phyloP scores from a whole-genome alignment of 2,113 vertebrate genomes.

The Spermophilus dauricus region DNA sequence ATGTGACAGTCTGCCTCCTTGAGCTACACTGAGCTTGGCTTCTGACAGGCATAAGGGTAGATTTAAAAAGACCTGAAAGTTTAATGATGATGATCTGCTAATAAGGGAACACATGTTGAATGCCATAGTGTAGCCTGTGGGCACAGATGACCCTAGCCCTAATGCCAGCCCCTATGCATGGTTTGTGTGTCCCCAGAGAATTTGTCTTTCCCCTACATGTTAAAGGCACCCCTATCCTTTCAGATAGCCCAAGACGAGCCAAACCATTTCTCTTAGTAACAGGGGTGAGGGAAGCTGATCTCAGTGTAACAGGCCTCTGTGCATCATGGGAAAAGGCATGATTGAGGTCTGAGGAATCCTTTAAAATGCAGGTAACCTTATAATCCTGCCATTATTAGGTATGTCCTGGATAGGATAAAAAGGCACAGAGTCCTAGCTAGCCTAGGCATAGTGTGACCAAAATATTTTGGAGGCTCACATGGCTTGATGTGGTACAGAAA shows the following conservation, averaged over 20 bases:
- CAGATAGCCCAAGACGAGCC: background rate
- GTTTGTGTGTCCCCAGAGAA: background rate
- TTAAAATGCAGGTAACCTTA: background rate
- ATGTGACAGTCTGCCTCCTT: background rate
- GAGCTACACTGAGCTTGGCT: background rate
- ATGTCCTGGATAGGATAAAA: background rate
- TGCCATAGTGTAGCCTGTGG: background rate
- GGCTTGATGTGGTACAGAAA: background rate
- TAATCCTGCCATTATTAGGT: background rate
- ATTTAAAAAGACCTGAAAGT: conserved; percentile 13
- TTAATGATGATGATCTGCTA: background rate
- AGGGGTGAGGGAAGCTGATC: background rate
- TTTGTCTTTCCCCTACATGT: background rate
- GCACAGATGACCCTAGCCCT: background rate
- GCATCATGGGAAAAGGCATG: background rate
- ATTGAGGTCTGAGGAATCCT: background rate
- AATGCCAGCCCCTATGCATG: background rate
- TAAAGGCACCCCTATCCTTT: background rate
- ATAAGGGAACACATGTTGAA: background rate
- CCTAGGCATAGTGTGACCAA: background rate
- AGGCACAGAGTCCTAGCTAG: background rate
- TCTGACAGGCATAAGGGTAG: background rate
- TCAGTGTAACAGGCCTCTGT: background rate
- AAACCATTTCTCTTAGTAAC: background rate
- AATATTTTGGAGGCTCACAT: background rate